Conservation (phyloP, 37 sponge, comb jelly and placozoan species). For the Halisarca cf. caerulea region DNA sequence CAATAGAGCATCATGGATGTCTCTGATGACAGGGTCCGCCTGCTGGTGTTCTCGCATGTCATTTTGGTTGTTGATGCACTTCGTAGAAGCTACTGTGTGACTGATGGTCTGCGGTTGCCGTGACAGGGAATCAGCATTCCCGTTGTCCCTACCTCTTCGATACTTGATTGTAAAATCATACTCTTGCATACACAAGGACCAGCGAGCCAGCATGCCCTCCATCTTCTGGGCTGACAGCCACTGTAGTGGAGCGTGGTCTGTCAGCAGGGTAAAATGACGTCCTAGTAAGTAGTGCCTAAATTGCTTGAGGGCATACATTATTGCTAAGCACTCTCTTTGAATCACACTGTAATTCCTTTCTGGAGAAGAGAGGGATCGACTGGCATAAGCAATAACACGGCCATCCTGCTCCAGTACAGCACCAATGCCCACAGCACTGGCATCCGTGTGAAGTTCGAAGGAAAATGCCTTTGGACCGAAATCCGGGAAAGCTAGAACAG, state of each 20-base stretch:
- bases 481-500: neutral
- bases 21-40: neutral
- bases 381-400: slow-evolving; percentile 9
- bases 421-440: neutral
- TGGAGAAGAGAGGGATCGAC: neutral
- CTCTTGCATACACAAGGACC: slow-evolving; percentile 1
- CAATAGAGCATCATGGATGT: too few species aligned
- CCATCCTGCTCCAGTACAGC: slow-evolving; percentile 1
- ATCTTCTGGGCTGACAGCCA: slow-evolving; percentile 14
- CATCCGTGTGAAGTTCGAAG: slow-evolving; percentile 6
- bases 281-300: neutral
- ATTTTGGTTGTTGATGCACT: neutral
- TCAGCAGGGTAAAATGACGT: neutral
- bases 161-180: neutral
- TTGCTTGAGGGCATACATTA: neutral
- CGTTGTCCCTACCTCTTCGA: too few species aligned
- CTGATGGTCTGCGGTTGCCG: neutral
- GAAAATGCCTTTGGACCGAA: neutral
- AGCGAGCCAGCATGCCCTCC: slow-evolving; percentile 10
- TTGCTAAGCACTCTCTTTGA: neutral
- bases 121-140: neutral
- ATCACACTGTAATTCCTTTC: slow-evolving; percentile 14
- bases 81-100: neutral
- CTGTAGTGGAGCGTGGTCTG: neutral
- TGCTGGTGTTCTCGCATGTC: neutral